Evolutionary conservation across 2,888 invertebrate genomes (phyloP).

Genomic region (Eledona agricola): DNA sequence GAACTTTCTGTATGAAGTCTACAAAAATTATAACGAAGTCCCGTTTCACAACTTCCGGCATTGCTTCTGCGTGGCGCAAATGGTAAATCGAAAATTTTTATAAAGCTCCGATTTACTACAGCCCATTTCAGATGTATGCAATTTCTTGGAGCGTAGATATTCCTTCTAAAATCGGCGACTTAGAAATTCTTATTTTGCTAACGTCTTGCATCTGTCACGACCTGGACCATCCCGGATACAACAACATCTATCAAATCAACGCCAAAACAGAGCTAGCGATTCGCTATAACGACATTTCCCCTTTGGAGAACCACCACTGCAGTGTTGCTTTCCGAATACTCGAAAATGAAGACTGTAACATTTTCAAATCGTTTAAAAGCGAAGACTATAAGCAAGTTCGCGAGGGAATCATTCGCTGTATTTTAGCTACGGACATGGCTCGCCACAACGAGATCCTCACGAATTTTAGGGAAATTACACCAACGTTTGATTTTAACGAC

Average conservation of each 20-base stretch:
- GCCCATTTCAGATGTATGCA: constrained; percentile 76
- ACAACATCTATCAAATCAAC: constrained; percentile 84
- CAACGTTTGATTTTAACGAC: constrained; percentile 74
- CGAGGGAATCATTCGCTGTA: constrained; percentile 82
- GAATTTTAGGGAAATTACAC: constrained; percentile 73
- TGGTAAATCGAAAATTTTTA: constrained; percentile 71
- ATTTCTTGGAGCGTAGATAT: constrained; percentile 79
- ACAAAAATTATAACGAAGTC: constrained; percentile 85
- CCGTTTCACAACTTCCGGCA: constrained; percentile 89
- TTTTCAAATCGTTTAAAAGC: constrained; percentile 74
- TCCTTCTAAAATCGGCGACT: constrained; percentile 73
- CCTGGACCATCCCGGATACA: constrained; percentile 80
- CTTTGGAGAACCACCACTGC: constrained; percentile 87
- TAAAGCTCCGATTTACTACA: constrained; percentile 2
- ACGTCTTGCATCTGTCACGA: constrained; percentile 85
- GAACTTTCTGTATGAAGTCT: constrained; percentile 78
- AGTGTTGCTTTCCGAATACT: constrained; percentile 84
- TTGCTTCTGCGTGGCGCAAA: constrained; percentile 87
- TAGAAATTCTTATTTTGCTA: constrained; percentile 79
- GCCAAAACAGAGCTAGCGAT: constrained; percentile 84
- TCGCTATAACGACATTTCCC: constrained; percentile 87
- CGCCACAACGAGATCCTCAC: constrained; percentile 80
- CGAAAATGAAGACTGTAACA: constrained; percentile 82
- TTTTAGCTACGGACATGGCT: constrained; percentile 81
- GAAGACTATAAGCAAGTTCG: constrained; percentile 72